Evolutionary conservation across 2,888 invertebrate species (phyloP), one percentile per base, ranked within the genome.

Genomic region (Cenopis cana): DNA sequence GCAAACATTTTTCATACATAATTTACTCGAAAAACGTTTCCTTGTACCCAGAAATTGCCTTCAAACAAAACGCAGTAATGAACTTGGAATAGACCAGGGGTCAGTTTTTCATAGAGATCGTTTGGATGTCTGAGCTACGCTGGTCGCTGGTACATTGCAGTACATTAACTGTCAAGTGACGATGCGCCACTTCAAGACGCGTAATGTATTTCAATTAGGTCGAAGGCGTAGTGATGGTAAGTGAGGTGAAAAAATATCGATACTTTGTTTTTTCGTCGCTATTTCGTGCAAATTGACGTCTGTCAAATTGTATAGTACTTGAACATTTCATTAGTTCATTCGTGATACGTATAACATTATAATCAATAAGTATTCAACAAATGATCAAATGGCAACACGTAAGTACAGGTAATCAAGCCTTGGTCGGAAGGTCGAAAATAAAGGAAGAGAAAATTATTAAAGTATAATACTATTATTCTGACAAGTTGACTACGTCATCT

Each of bases 121-220:
- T 60, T 64, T 29, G 24, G 49, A 29, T 2, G 14, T 18, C 10
- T 71, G 70, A 61, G 38, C 67, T 18, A 8, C 49, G 29, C 36
- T 66, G 60, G 61, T 50, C 54, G 60, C 14, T 11, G 9, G 38
- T 24, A 56, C 36, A 60, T 60, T 14, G 62, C 59, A 70, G 72
- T 68, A 70, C 74, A 75, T 75, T 74, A 74, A 73, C 71, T 56
- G 72, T 71, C 66, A 60, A 72, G 74, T 72, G 71, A 64, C 73
- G 62, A 59, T 62, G 62, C 33, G 62, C 73, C 76, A 79, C 78
- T 81, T 76, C 72, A 76, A 76, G 77, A 79, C 79, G 76, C 75
- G 81, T 80, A 82, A 87, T 86, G 85, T 85, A 86, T 86, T 86
- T 81, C 85, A 86, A 86, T 86, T 81, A 82, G 79, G 79, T 76